Evolutionary conservation across 1,140 invertebrate species (phyloP), one percentile per base, ranked within the genome.

Genomic region (Oryctes rhinoceros): DNA sequence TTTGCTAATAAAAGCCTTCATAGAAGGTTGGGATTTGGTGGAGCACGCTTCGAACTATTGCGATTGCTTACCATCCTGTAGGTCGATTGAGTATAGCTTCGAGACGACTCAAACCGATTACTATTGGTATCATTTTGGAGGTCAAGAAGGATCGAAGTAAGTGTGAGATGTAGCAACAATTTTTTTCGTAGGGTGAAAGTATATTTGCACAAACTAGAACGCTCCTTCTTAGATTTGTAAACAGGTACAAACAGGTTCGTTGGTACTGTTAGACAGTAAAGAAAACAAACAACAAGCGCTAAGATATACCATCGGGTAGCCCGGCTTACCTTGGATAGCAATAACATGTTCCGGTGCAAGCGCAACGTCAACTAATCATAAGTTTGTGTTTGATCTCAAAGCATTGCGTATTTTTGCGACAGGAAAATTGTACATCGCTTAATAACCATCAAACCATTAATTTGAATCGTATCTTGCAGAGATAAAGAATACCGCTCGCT

Each of bases 21-120:
- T 59, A n/a, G 15, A 6, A 18, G 53, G 9, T 5, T 44, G 1
- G 39, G 15, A 59, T n/a, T 6, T 59, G n/a, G 53, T 59, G 11
- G 13, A 35, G n/a, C n/a, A 74, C 3, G 9, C 24, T n/a, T 15
- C 30, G 0, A 35, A 30, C 15, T 35, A 18, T 13, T 94, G 93
- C 83, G 88, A 91, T 81, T 94, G 93, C 83, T 86, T 93, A 80
- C 92, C 92, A 0, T 89, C 91, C 0, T 94, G 93, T 81, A 92
- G 91, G 1, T 91, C 91, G 10, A 88, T 93, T 0, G 88, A 89
- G 7, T 94, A 93, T 83, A 90, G 92, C 80, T 89, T 90, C 0
- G 92, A 93, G 85, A 92, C 91, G 1, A 92, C 92, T 0, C 91
- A 92, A 83, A 91, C 91, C 2, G 88, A 90, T 83, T 92, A 89